These are phyloP conservation scores for Saccostrea glomerata DNA, from an alignment of 1,140 invertebrate genomes.

Conservation along the genomic window DNA sequence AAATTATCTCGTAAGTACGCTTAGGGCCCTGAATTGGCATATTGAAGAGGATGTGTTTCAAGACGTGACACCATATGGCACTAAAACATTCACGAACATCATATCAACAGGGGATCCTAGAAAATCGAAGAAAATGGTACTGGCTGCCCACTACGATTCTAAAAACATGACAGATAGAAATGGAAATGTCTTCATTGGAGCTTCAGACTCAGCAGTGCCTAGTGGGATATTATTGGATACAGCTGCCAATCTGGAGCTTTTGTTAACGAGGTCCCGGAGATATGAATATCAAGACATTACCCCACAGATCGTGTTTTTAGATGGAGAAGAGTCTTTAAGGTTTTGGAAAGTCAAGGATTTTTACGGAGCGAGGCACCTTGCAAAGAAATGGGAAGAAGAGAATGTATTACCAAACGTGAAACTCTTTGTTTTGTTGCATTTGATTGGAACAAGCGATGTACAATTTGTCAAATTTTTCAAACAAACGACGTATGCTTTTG, in stretches of 20 bases:
- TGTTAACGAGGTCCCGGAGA: conserved; percentile 79
- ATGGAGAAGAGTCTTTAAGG: conserved; percentile 98
- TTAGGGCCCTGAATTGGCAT: conserved; percentile 85
- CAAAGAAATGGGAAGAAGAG: conserved; percentile 83
- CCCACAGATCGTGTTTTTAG: conserved; percentile 97
- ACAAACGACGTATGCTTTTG: conserved; percentile 82
- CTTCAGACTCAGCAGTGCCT: conserved; percentile 98
- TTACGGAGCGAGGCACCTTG: conserved; percentile 96
- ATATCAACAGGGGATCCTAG: conserved; percentile 89
- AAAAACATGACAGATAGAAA: conserved; percentile 86
- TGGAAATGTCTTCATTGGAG: conserved; percentile 88
- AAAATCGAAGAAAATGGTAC: conserved; percentile 87
- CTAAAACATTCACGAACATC: conserved; percentile 90
- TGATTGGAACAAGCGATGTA: conserved; percentile 91
- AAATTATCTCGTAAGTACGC: conserved; percentile 84
- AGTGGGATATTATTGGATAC: conserved; percentile 96
- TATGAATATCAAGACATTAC: conserved; percentile 80
- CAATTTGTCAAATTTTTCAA: conserved; percentile 91
- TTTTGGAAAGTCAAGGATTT: conserved; percentile 94
- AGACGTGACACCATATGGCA: conserved; percentile 86
- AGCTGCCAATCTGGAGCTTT: conserved; percentile 86
- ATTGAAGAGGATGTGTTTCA: conserved; percentile 89
- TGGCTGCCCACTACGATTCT: conserved; percentile 98
- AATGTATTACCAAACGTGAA: conserved; percentile 81
- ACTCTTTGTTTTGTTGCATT: conserved; percentile 93